Conservation (phyloP, 2,797 vertebrate genomes). For the Poeciliopsis gracilis region DNA sequence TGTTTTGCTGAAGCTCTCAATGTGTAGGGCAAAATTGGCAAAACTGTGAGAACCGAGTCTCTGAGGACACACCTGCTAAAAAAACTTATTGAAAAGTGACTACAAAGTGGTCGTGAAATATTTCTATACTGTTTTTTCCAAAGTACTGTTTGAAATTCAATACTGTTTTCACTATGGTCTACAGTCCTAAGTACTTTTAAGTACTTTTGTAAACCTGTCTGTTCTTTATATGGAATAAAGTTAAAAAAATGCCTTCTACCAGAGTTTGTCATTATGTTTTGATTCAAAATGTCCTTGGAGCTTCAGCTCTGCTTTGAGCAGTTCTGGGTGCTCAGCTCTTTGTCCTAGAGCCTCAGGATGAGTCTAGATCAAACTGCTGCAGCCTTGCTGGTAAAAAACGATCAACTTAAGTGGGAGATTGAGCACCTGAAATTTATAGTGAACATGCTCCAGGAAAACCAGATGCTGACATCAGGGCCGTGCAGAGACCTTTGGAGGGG, state of each 20-base stretch:
- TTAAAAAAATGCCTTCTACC: neutral
- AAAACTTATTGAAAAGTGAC: conserved; percentile 3
- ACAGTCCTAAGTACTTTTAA: neutral
- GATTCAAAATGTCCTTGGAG: conserved; percentile 20
- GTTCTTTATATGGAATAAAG: conserved; percentile 31
- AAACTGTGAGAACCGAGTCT: conserved; percentile 11
- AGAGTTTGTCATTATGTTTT: conserved; percentile 22
- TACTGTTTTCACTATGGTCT: conserved; percentile 7
- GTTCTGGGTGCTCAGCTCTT: conserved; percentile 4
- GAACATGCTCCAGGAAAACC: conserved; percentile 52
- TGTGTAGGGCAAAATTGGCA: conserved; percentile 3
- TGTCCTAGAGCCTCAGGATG: conserved; percentile 28
- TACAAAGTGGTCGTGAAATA: neutral
- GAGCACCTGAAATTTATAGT: conserved; percentile 45
- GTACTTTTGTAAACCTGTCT: conserved; percentile 31
- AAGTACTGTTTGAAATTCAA: conserved; percentile 15
- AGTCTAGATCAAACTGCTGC: conserved; percentile 11
- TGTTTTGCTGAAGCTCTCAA: neutral
- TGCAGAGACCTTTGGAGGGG: too few species aligned
- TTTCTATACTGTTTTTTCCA: conserved; percentile 14
- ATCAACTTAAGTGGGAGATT: conserved; percentile 54
- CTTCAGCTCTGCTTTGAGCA: neutral
- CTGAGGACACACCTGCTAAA: conserved; percentile 11
- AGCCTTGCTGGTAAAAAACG: conserved; percentile 23
- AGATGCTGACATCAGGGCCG: conserved; percentile 32